phyloP scores from a whole-genome alignment of 64 coral and sea anemone genomes.

The Stylophora pistillata region DNA sequence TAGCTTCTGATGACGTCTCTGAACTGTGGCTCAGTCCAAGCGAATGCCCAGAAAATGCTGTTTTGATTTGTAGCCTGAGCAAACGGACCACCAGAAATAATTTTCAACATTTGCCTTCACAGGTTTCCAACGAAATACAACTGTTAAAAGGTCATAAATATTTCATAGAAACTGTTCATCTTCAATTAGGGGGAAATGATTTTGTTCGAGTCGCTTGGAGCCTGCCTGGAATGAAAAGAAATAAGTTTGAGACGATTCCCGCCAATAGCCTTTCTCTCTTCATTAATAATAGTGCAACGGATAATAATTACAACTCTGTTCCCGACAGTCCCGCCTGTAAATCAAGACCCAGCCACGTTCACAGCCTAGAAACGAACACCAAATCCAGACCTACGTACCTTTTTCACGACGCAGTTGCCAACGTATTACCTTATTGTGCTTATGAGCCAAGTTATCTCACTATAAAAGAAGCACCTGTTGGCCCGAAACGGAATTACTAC shows the following conservation, averaged over 20 bases:
- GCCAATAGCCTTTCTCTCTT: background rate
- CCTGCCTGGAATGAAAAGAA: conserved; percentile 20
- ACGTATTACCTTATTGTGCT: conserved; percentile 34
- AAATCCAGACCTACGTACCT: conserved; percentile 4
- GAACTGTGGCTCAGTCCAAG: conserved; percentile 58
- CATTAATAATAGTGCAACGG: background rate
- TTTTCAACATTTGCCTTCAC: conserved; percentile 2
- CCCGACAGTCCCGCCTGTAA: background rate
- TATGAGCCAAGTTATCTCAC: conserved; percentile 47
- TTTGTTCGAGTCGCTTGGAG: conserved; percentile 50
- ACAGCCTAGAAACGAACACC: background rate
- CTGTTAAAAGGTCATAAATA: conserved; percentile 29
- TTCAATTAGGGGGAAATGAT: background rate
- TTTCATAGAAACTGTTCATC: conserved; percentile 59
- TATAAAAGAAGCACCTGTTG: background rate
- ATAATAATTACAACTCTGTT: background rate
- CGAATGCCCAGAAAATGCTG: background rate
- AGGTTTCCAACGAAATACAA: conserved; percentile 31
- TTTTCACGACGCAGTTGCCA: background rate
- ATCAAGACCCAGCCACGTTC: background rate
- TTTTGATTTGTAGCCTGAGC: conserved; percentile 26
- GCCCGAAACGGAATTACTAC: background rate
- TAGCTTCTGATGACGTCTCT: conserved; percentile 54
- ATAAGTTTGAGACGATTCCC: conserved; percentile 24
- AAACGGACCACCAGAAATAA: background rate